Evolutionary conservation across 2,113 vertebrate genomes (phyloP), one percentile per base, ranked within the genome.

Genomic region (Triplophysa dalaica): DNA sequence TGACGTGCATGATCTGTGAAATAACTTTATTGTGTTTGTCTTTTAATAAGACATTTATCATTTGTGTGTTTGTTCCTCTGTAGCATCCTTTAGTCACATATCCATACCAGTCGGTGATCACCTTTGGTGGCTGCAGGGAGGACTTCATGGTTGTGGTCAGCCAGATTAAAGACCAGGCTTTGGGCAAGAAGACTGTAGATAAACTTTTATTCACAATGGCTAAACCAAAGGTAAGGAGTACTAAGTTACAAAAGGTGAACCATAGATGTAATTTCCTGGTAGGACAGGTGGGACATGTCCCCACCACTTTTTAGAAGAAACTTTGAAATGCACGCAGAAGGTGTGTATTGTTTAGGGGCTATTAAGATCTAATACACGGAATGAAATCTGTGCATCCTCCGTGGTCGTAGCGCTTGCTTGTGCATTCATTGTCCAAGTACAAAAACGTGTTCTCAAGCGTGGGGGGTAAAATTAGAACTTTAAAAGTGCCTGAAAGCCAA

Each of bases 81-180:
- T 87, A 96, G 95, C 94, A 94, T 87, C 90, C 92, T 73, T 89
- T 95, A 85, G 72, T 92, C 76, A 92, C 92, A 0, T 92, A 94
- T 73, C 70, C 92, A n/a, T 95, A 94, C 83, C 91, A 92, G 79
- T 93, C 92, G 21, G 91, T 96, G 83, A 90, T 96, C 78, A 96
- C 95, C 38, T 97, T 97, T 78, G 95, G 95, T 62, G 95, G 95
- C 54, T 95, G 90, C 87, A 90, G 91, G 69, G 94, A 96, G 8
- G 94, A 97, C 79, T 95, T 97, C 88, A 94, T 97, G 94, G 86
- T 95, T 85, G 95, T 97, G 33, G 91, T 93, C 63, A 93, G 92
- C 90, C 93, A 94, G 87, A 91, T 67, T 81, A 93, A 91, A 87
- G 94, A 96, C 70, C 90, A 91, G 1, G 89, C 85, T 61, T 90